Base-by-base conservation (phyloP, 2,113 vertebrate genomes). In the Silurus asotus region DNA sequence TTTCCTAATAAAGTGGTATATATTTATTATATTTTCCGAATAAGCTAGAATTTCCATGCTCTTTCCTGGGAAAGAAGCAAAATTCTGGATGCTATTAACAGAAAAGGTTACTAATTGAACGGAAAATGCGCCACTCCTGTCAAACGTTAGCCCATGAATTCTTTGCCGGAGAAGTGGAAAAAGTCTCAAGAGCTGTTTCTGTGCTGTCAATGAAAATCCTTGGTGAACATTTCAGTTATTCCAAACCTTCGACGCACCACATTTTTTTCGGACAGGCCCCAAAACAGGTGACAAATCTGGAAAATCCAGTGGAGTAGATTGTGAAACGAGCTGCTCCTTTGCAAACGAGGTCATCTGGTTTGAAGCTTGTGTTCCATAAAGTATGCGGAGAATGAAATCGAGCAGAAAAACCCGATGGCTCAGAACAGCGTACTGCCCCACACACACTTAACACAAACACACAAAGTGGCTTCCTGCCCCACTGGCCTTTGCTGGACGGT, bases 331-430 rank as follows among this genome's bases (percentile, higher is more conserved):
- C 3, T 51, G 56, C 67, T 59, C n/a, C 45, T 48, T 25, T 25
- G 13, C 14, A 70, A 82, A 69, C 13, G 5, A 20, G 59, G 72
- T n/a, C 15, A 67, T 65, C 77, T 49, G 53, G 80, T 84, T 61
- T 61, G 56, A 17, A 82, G 77, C 51, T 87, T 59, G 8, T 64
- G 51, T 48, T 58, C 72, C 55, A 81, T 17, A 86, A 90, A 77
- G 11, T 83, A 88, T 89, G 65, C 75, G 69, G 78, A 55, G 55
- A 89, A 88, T n/a, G 19, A 70, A 45, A 72, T 53, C 86, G 14
- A 80, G 83, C 72, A 49, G 83, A 77, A 90, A 89, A 89, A 88
- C 65, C 55, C 64, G 82, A 74, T 59, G 53, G 8, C 75, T 37
- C 82, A 81, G 90, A 86, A 87, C 67, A 76, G 67, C 17, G 15